phyloP scores from a whole-genome alignment of 2,113 vertebrate genomes.

The Acrocephalus arundinaceus region DNA sequence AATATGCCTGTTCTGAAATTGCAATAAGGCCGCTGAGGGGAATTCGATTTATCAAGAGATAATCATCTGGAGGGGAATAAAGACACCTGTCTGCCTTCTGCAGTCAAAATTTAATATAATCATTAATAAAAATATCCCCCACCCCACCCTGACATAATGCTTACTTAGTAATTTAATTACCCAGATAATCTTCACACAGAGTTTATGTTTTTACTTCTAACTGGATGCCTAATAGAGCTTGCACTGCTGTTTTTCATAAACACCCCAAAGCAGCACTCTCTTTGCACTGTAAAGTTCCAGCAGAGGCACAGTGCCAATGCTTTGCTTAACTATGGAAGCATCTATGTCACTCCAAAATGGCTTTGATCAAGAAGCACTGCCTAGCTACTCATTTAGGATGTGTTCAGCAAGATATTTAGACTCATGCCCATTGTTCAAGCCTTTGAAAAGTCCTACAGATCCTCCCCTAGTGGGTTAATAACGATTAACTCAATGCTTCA shows the following conservation, averaged over 20 bases:
- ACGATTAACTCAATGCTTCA: background rate
- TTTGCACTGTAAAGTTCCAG: background rate
- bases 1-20: background rate
- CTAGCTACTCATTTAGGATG: background rate
- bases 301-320: background rate
- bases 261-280: background rate
- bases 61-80: conserved; percentile 1
- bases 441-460: background rate
- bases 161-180: conserved; percentile 42
- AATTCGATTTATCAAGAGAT: conserved; percentile 29
- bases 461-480: background rate
- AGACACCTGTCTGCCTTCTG: conserved; percentile 17
- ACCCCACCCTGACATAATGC: background rate
- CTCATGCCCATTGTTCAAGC: background rate
- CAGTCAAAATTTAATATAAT: conserved; percentile 28
- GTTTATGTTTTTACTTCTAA: background rate
- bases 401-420: background rate
- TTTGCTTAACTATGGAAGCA: background rate
- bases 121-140: background rate
- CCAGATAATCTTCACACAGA: background rate
- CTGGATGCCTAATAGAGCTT: background rate
- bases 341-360: background rate
- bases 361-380: background rate
- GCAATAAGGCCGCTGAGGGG: background rate
- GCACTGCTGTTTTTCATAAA: background rate